Percentiles rank a stretch among this genome's conserved stretches.
phyloP scores from a whole-genome alignment of 1,140 invertebrate species.

The Drosophila paulistorum region DNA sequence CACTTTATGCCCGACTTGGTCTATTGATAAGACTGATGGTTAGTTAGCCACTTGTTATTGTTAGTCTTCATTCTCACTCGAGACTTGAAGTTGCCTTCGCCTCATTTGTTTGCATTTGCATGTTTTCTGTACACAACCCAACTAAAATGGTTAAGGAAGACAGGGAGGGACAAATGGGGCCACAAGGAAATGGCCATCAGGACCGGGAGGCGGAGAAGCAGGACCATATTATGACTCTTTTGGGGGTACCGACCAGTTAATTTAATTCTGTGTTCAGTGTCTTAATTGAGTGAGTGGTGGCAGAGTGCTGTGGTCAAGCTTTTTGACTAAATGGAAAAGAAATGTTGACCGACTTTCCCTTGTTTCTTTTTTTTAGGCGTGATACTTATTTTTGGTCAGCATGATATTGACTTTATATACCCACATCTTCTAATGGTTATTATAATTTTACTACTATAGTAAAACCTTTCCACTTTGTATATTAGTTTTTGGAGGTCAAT shows the following conservation, averaged over 20 bases:
- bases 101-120: conserved; percentile 62
- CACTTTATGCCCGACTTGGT: conserved; percentile 54
- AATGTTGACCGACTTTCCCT: conserved; percentile 38
- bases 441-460: conserved; percentile 1
- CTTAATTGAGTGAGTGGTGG: conserved; percentile 69
- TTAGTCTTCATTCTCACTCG: conserved; percentile 68
- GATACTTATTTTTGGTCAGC: conserved; percentile 20
- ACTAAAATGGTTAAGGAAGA: background rate
- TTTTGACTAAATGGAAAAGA: conserved; percentile 52
- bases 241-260: conserved; percentile 63
- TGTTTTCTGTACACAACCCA: conserved; percentile 53
- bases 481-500: background rate
- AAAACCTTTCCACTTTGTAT: background rate
- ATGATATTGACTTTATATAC: conserved; percentile 31
- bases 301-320: conserved; percentile 40
- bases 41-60: conserved; percentile 20
- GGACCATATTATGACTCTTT: conserved; percentile 66
- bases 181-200: too few relatives aligned
- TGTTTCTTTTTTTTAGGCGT: conserved; percentile 18
- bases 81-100: conserved; percentile 47
- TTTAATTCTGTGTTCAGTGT: conserved; percentile 66
- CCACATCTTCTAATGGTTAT: conserved; percentile 22
- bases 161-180: background rate
- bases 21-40: conserved; percentile 58
- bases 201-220: background rate